Evolutionary conservation across 2,113 vertebrate species (phyloP), one percentile per base, ranked within the genome.

Genomic region (Hyperoodon ampullatus): DNA sequence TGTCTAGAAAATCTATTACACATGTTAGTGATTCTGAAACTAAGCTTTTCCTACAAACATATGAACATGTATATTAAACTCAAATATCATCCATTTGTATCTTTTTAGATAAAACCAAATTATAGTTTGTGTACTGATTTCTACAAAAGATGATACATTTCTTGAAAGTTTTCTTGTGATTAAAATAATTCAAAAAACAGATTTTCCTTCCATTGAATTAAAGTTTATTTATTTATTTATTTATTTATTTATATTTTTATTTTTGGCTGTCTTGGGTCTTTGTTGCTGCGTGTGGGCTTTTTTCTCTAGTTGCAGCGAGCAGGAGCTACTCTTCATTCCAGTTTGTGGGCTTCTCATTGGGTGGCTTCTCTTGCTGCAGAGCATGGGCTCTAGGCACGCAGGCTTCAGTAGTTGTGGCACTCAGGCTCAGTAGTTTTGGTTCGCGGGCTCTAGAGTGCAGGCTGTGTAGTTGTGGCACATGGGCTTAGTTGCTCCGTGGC

Each of bases 101-200:
- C 14, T 74, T 74, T 93, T 87, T 68, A 85, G 78, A 47, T 85
- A 70, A 6, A 93, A 88, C 11, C 88, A 28, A 21, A 58, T 68
- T 82, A 44, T 26, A 87, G 60, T 3, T 66, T 78, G 28, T 10
- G 0, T 30, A 39, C 8, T 70, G 16, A 58, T 82, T 84, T 86
- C 89, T 86, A 61, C 8, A 72, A 86, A 97, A 95, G 4, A 68
- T 35, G 23, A 85, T 66, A 89, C 0, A n/a, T 86, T 77, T 96
- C 63, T 80, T 44, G 2, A 86, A 93, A 39, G 2, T 71, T 96
- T 96, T 63, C 47, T 30, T 53, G 4, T 50, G 44, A 78, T 77
- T 96, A 75, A 89, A 88, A 85, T 81, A 92, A 88, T 75, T 72
- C 33, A 74, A n/a, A 70, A 91, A 96, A 50, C 24, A 90, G 28